These are phyloP conservation scores for Brachyrhaphis roseni DNA, from an alignment of 2,797 vertebrate species.

Conservation along the genomic window DNA sequence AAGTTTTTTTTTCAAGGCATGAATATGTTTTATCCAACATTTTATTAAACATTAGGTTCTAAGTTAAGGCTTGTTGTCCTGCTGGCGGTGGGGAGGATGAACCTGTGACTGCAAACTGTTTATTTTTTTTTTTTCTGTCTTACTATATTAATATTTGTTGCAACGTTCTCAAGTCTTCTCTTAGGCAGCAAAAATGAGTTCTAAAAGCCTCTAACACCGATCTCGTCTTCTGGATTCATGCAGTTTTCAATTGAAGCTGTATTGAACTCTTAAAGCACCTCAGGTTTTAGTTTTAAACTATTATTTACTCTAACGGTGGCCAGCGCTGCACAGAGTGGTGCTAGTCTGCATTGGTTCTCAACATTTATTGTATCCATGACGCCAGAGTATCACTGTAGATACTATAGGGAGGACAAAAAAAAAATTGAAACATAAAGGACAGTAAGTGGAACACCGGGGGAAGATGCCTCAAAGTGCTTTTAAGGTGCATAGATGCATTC, in stretches of 20 bases:
- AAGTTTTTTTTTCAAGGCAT: neutral
- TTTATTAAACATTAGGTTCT: neutral
- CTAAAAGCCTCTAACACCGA: neutral
- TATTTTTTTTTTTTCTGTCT: neutral
- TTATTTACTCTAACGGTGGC: neutral
- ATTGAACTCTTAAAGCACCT: neutral
- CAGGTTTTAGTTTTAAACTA: slow-evolving; percentile 28
- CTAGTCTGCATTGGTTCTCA: slow-evolving; percentile 14
- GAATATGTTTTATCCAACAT: neutral
- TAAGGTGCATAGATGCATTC: slow-evolving; percentile 56
- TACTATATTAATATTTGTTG: neutral
- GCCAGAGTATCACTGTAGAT: slow-evolving; percentile 41
- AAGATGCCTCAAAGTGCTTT: slow-evolving; percentile 66
- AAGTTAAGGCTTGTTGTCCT: neutral
- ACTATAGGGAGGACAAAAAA: slow-evolving; percentile 36
- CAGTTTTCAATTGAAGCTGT: slow-evolving; percentile 5
- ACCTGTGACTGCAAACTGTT: neutral
- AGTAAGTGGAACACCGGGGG: slow-evolving; percentile 60
- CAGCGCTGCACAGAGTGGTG: neutral
- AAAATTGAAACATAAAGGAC: slow-evolving; percentile 30
- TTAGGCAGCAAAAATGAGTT: neutral
- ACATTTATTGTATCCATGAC: slow-evolving; percentile 60
- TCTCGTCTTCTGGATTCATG: neutral
- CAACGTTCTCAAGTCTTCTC: neutral
- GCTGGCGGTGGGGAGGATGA: neutral